A percentile compares a stretch with the other conserved stretches of the same genome.
These are phyloP conservation scores for Arrhopalites spinosus DNA, from an alignment of 2,888 invertebrate species.

Conservation along the genomic window DNA sequence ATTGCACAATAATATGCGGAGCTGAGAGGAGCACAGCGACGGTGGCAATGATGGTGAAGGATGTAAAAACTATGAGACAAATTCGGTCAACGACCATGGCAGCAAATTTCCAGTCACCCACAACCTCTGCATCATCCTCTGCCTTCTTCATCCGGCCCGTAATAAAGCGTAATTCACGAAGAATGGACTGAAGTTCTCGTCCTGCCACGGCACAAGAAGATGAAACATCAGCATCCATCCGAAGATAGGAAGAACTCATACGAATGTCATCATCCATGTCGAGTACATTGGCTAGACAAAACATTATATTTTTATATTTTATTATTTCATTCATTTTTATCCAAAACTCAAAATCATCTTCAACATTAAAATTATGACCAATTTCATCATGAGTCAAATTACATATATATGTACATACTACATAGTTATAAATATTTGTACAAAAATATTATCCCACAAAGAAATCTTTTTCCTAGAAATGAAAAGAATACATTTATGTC, in stretches of 20 bases:
- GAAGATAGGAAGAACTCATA: conserved; percentile 62
- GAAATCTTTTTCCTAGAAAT: too few species aligned
- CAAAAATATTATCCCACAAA: too few species aligned
- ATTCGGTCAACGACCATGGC: conserved; percentile 99
- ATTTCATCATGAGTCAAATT: too few species aligned
- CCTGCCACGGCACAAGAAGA: conserved; percentile 56
- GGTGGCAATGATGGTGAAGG: conserved; percentile 96
- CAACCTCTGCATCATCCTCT: conserved; percentile 89
- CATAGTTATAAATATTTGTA: too few species aligned
- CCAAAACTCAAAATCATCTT: too few species aligned
- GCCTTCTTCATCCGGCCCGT: conserved; percentile 92
- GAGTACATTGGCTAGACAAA: conserved; percentile 76
- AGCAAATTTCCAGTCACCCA: conserved; percentile 97
- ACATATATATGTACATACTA: too few species aligned
- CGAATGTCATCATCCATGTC: conserved; percentile 95
- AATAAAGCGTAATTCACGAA: conserved; percentile 92
- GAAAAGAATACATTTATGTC: too few species aligned
- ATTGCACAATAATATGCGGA: conserved; percentile 89
- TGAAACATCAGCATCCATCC: conserved; percentile 57
- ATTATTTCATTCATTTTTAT: too few species aligned
- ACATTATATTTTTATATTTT: too few species aligned
- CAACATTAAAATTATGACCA: too few species aligned
- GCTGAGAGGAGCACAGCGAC: conserved; percentile 95
- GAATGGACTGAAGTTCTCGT: conserved; percentile 81
- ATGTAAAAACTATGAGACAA: conserved; percentile 99